Evolutionary conservation across 2,113 vertebrate genomes (phyloP), one percentile per base, ranked within the genome.

Genomic region (Calidris pugnax): DNA sequence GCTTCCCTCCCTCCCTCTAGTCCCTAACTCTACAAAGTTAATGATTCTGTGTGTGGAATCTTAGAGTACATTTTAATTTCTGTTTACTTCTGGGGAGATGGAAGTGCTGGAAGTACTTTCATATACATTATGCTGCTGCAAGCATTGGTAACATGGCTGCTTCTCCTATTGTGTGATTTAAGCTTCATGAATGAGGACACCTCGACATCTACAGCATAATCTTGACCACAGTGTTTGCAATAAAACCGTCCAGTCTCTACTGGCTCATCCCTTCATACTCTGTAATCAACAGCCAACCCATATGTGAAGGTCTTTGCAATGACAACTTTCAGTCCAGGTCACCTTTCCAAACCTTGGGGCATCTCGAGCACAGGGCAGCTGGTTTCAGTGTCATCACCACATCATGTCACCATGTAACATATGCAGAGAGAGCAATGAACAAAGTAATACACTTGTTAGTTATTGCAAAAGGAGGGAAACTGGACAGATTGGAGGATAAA

Each of bases 11-110:
- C 79, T 95, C 89, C 93, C 74, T 90, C 55, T 85, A 90, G 95
- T 97, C 95, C 87, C 85, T 95, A 92, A 95, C 93, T 90, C 56
- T 79, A 92, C 85, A 75, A 85, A 97, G 77, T 95, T 97, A 97
- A 97, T 97, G 87, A 95, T 87, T 95, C 93, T 97, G 26, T 97
- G 92, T 93, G 90, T 79, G 68, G 48, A 94, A 90, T 94, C 85
- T 95, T 63, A 23, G 73, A 96, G 78, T 45, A 72, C n/a, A 63
- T 95, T 95, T 91, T 94, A 97, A 97, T 97, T 95, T 95, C 81
- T 95, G 89, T 94, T 94, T 97, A 96, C 80, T 94, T 92, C 93
- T 91, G 48, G 67, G 72, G 72, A 94, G 85, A 59, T 93, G 87
- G 92, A 90, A 94, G 84, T 57, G 53, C 30, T 79, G 63, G 63